phyloP scores from a whole-genome alignment of 2,113 vertebrate species.

The Strix aluco region DNA sequence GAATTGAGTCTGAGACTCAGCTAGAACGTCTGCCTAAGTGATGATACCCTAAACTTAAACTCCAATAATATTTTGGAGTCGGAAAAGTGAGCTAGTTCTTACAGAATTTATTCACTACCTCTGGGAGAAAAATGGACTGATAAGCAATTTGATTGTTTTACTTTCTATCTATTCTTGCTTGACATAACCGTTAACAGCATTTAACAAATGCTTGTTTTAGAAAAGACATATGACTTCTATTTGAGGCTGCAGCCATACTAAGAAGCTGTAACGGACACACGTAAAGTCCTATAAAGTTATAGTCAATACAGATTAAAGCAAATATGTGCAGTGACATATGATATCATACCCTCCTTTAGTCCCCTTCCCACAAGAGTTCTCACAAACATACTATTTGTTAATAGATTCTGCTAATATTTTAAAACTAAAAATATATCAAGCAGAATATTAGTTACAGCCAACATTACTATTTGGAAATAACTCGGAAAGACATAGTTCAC shows the following conservation, averaged over 20 bases:
- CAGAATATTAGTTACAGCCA: neutral
- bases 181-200: neutral
- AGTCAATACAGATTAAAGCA: neutral
- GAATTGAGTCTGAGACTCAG: neutral
- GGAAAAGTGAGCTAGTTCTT: neutral
- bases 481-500: neutral
- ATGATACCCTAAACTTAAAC: neutral
- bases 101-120: neutral
- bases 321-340: neutral
- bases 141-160: neutral
- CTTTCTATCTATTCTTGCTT: neutral
- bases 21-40: neutral
- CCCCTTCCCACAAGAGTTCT: neutral
- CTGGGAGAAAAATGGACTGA: neutral
- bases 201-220: neutral
- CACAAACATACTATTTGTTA: neutral
- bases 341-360: neutral
- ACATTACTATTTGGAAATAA: neutral
- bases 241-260: neutral
- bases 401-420: neutral
- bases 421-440: neutral
- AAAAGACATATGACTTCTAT: neutral
- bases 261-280: neutral
- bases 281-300: neutral
- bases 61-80: neutral